Percentiles rank a stretch among this genome's conserved stretches.
Conservation (phyloP, 2,113 vertebrate species). For the Clarias macrocephalus region DNA sequence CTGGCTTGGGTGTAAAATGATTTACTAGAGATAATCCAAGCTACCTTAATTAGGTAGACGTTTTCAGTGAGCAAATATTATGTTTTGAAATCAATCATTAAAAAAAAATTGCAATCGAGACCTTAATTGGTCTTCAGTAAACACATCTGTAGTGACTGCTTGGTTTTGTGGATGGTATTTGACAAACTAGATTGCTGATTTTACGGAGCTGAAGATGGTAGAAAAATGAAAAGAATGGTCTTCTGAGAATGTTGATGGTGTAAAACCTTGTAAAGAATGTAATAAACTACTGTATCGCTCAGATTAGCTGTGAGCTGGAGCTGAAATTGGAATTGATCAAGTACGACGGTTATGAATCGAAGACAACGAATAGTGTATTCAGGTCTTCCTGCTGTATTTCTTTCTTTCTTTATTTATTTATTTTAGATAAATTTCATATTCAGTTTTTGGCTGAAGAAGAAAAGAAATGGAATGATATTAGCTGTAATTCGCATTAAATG, state of each 20-base stretch:
- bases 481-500: not conserved
- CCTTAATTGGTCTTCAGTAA: slow-evolving; percentile 21
- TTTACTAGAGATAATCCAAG: not conserved
- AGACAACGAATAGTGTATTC: slow-evolving; percentile 26
- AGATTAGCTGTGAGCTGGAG: slow-evolving; percentile 56
- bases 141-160: slow-evolving; percentile 31
- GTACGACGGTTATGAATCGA: slow-evolving; percentile 56
- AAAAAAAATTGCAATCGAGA: not conserved
- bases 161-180: slow-evolving; percentile 29
- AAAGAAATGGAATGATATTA: slow-evolving; percentile 20
- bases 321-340: slow-evolving; percentile 63
- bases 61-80: not conserved
- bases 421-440: slow-evolving; percentile 18
- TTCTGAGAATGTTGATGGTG: slow-evolving; percentile 35
- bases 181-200: slow-evolving; percentile 37
- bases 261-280: slow-evolving; percentile 51
- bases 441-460: slow-evolving; percentile 6
- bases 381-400: not conserved
- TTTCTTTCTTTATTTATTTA: not conserved
- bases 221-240: slow-evolving; percentile 47
- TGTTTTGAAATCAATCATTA: not conserved
- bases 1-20: not conserved
- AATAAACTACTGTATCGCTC: slow-evolving; percentile 52
- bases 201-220: slow-evolving; percentile 21
- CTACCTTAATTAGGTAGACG: not conserved